Conservation (phyloP, 2,797 vertebrate genomes). For the Limosa lapponica region DNA sequence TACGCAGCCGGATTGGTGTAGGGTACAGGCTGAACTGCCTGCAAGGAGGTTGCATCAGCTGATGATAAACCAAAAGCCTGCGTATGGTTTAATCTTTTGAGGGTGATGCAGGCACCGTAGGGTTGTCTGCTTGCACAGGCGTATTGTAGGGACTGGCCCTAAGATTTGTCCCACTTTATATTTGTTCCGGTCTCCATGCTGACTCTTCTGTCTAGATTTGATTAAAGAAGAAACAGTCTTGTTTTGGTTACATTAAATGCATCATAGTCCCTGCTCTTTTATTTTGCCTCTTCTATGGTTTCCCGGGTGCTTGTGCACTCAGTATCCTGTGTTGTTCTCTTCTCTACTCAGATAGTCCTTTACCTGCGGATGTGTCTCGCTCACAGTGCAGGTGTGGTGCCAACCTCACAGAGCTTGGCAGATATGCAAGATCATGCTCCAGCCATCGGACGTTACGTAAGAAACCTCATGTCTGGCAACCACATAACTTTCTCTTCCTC, state of each 20-base stretch:
- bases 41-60: neutral
- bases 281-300: neutral
- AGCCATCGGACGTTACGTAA: slow-evolving; percentile 90
- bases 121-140: neutral
- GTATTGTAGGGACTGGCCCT: neutral
- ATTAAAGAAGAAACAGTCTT: neutral
- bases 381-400: slow-evolving; percentile 89
- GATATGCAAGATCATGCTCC: slow-evolving; percentile 98
- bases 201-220: neutral
- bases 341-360: slow-evolving; percentile 87
- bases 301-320: neutral
- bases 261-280: neutral
- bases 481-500: slow-evolving; percentile 70
- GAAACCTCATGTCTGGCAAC: slow-evolving; percentile 84
- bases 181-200: neutral
- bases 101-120: neutral
- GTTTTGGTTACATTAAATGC: neutral
- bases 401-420: slow-evolving; percentile 85
- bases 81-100: neutral
- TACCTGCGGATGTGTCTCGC: slow-evolving; percentile 97
- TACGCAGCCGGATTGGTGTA: neutral
- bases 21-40: neutral
- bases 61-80: neutral
- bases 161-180: neutral
- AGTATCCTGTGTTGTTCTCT: neutral